phyloP scores from a whole-genome alignment of 2,888 invertebrate species.

The Xestia xanthographa region DNA sequence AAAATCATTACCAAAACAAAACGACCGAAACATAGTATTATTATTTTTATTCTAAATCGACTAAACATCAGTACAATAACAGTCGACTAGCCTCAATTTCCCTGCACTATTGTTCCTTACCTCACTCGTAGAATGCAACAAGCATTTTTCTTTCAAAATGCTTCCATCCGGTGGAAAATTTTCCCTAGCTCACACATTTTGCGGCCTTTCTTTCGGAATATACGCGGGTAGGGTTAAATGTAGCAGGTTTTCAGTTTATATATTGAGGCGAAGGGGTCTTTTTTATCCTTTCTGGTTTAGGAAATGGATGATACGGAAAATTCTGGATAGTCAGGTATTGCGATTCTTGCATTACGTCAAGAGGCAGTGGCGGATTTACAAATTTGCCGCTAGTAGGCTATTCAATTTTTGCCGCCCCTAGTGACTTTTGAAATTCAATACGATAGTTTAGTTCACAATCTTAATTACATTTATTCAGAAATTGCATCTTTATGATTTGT shows the following conservation, averaged over 20 bases:
- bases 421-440: too few species aligned
- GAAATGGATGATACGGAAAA: not conserved
- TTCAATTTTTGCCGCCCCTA: too few species aligned
- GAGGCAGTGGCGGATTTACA: too few species aligned
- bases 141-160: conserved; percentile 73
- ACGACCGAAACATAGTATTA: not conserved
- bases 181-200: conserved; percentile 64
- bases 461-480: too few species aligned
- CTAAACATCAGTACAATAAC: conserved; percentile 14
- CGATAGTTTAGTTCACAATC: too few species aligned
- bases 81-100: conserved; percentile 43
- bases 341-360: not conserved
- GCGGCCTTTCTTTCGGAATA: conserved; percentile 67
- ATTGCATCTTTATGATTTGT: too few species aligned
- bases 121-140: conserved; percentile 69
- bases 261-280: conserved; percentile 24
- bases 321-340: not conserved
- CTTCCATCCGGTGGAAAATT: conserved; percentile 69
- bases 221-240: conserved; percentile 57
- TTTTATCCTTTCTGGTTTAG: conserved; percentile 13
- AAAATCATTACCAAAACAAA: not conserved
- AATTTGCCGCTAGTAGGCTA: too few species aligned
- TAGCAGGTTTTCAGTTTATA: conserved; percentile 46
- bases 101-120: conserved; percentile 54
- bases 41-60: not conserved